A percentile compares a stretch with the other conserved stretches of the same genome.
Conservation (phyloP, 30 jellyfish, hydroid and myxozoan species). For the Aurelia coerulea region DNA sequence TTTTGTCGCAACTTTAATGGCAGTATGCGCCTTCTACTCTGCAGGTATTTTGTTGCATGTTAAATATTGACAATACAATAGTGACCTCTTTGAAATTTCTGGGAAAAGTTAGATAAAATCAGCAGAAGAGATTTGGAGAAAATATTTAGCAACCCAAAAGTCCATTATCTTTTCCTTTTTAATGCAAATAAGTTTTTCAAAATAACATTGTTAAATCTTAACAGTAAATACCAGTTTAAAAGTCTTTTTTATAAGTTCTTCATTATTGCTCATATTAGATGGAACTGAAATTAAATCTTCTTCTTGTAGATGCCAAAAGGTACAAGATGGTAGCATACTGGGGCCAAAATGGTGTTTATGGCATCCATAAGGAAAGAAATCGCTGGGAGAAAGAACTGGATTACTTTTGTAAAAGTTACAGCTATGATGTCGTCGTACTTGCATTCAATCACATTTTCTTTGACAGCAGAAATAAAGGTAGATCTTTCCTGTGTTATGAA, state of each 20-base stretch:
- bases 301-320: conserved; percentile 63
- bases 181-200: no score
- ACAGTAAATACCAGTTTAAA: no score
- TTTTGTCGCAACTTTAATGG: conserved; percentile 29
- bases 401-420: conserved; percentile 80
- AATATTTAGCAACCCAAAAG: no score
- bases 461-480: conserved; percentile 91
- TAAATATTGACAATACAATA: background rate
- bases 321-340: conserved; percentile 98
- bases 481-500: background rate
- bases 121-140: no score
- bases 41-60: conserved; percentile 25
- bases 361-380: conserved; percentile 68
- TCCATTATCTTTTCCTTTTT: no score
- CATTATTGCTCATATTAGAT: no score
- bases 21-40: conserved; percentile 11
- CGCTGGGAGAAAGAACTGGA: conserved; percentile 95
- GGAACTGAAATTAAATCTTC: background rate
- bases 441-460: conserved; percentile 88
- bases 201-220: no score
- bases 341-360: conserved; percentile 99
- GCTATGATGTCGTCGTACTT: conserved; percentile 88
- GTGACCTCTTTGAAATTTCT: no score
- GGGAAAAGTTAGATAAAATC: no score
- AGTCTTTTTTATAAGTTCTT: no score